Percentiles rank a stretch among this genome's conserved stretches.
Evolutionary conservation across 2,888 invertebrate genomes (phyloP).

Genomic region (Apoderus coryli): DNA sequence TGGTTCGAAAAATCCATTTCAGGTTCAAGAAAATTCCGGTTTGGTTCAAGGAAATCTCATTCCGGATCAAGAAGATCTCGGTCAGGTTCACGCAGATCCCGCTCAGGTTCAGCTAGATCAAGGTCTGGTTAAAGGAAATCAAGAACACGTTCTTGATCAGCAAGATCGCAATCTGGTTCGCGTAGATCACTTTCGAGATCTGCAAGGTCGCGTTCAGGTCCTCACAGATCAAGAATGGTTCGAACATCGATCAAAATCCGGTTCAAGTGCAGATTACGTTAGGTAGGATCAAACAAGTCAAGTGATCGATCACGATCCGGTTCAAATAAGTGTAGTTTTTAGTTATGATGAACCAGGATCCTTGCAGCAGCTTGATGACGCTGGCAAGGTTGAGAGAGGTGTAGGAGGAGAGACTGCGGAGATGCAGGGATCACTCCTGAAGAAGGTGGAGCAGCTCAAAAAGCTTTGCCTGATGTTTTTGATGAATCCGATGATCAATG

Average conservation of each 20-base stretch:
- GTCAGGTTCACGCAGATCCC: constrained; percentile 13
- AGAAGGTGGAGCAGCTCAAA: too few relatives aligned
- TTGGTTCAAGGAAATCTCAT: constrained; percentile 17
- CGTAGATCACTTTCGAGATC: too few relatives aligned
- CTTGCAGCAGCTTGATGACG: constrained; percentile 22
- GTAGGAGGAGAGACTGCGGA: too few relatives aligned
- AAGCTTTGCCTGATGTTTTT: too few relatives aligned
- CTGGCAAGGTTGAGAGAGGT: constrained; percentile 46
- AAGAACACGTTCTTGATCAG: constrained; percentile 11
- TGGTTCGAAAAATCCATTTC: constrained; percentile 21
- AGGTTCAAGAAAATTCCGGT: constrained; percentile 23
- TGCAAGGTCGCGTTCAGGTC: too few relatives aligned
- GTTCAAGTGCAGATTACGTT: constrained; percentile 20
- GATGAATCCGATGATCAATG: too few relatives aligned
- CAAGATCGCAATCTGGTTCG: too few relatives aligned
- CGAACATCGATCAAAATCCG: constrained; percentile 11
- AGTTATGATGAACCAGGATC: constrained; percentile 40
- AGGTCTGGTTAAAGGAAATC: constrained; percentile 17
- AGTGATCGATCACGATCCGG: constrained; percentile 14
- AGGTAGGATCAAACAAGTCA: constrained; percentile 19
- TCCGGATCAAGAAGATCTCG: constrained; percentile 24
- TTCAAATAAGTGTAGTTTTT: constrained; percentile 13
- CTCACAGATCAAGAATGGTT: too few relatives aligned
- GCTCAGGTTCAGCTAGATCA: constrained; percentile 18
- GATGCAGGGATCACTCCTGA: too few relatives aligned